phyloP scores from a whole-genome alignment of 2,113 vertebrate species.

The Percopsis transmontana region DNA sequence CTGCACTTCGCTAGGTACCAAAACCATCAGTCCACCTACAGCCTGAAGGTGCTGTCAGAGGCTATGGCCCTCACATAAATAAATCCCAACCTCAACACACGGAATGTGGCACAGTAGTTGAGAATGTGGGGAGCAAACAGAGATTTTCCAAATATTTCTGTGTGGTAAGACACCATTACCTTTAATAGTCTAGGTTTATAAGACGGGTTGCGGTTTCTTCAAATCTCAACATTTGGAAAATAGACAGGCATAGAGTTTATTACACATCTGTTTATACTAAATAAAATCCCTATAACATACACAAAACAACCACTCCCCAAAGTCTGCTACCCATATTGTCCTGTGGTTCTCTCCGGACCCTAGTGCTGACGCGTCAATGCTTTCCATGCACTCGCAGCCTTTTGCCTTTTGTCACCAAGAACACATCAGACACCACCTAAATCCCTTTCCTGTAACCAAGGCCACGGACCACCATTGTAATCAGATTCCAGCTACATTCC shows the following conservation, averaged over 20 bases:
- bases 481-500: conserved; percentile 68
- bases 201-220: not conserved
- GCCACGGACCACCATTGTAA: conserved; percentile 61
- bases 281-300: not conserved
- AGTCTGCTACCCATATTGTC: conserved; percentile 22
- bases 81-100: not conserved
- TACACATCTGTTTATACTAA: not conserved
- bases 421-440: conserved; percentile 61
- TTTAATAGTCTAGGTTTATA: not conserved
- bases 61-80: not conserved
- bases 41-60: not conserved
- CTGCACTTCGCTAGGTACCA: not conserved
- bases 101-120: not conserved
- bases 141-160: not conserved
- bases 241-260: not conserved
- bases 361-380: conserved; percentile 43
- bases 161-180: not conserved
- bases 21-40: not conserved
- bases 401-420: conserved; percentile 63
- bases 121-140: not conserved
- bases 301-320: conserved; percentile 23
- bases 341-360: conserved; percentile 8
- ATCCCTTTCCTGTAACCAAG: conserved; percentile 69
- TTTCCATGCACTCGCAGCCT: conserved; percentile 39
- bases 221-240: not conserved